Evolutionary conservation across 2,797 vertebrate species (phyloP), one percentile per base, ranked within the genome.

Genomic region (Neosalanx taihuensis): DNA sequence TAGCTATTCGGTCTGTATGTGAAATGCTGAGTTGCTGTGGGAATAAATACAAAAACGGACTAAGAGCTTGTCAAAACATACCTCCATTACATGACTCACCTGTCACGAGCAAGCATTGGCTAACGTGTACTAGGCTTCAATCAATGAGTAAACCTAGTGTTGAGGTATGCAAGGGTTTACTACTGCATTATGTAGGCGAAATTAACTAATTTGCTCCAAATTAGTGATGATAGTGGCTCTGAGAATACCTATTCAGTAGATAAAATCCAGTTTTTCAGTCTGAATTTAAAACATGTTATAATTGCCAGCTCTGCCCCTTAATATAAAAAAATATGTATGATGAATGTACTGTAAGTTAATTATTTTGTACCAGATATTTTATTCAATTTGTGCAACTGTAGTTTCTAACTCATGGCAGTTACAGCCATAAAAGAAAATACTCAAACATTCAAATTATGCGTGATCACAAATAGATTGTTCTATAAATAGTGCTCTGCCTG

Each of bases 1-100:
- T 29, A 68, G 23, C 17, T 9, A 60, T 26, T 70, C 33, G 60
- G 56, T 33, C 23, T 68, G 66, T 26, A 30, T 68, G 46, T 26
- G 29, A 70, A 46, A 3, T n/a, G 1, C 23, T 69, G 33, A 15
- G 53, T 31, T n/a, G 31, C 26, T 69, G 30, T 56, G 31, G 58
- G 67, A 31, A 51, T 71, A 53, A 6, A 64, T n/a, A n/a, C 49
- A 26, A 64, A 71, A 46, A 17, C 26, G 5, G 31, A 33, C 30
- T 64, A 10, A 20, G 20, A 20, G 62, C 33, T 18, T 37, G 6
- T 64, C 62, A 37, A 6, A 64, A 10, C 62, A 64, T n/a, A 64
- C 35, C 62, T 33, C 33, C 62, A 64, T 23, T 64, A 37, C 7
- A 2, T 64, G 62, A 37, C 31, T 64, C 18, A 64, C 62, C 33